Base-by-base conservation (phyloP, 1,140 invertebrate species). In the Solenopsis invicta region DNA sequence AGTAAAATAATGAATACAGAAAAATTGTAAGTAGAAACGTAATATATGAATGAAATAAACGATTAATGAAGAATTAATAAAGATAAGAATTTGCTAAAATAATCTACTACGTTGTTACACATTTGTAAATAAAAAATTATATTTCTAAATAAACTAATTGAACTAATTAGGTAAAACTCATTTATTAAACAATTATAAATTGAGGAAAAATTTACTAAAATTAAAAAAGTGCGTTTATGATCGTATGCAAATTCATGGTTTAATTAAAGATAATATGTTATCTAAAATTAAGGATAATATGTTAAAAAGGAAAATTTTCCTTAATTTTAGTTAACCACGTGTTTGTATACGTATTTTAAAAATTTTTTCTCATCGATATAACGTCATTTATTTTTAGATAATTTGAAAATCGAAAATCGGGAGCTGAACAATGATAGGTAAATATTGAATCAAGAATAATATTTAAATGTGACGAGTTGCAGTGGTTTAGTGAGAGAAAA, bases 61-160 rank as follows among this genome's bases (percentile, higher is more conserved):
- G 41, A 69, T 6, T 48, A 72, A 34, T 34, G 16, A 72, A 72
- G 9, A 72, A 54, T 71, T 54, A 54, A 72, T 21, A 34, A 54
- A 72, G 10, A 54, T 54, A n/a, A 72, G 50, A 54, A 37, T 48
- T 34, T 54, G 16, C 24, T 72, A 0, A 34, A 72, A 34, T 52
- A 0, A n/a, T 48, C 0, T 24, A 4, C 8, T 67, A 6, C 10
- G 24, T 34, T 16, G 4, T 52, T 21, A n/a, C 16, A 71, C n/a
- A 50, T 71, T 16, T 18, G 2, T 54, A 52, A 74, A 37, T 74
- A 21, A 18, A 74, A 54, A n/a, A 54, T 54, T 34, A 34, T 71
- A 18, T 54, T 72, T 54, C n/a, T 8, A 34, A 72, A 18, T 72
- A 37, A 74, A 12, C 16, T 4, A 72, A 71, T 52, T 48, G 2